Base-by-base conservation (phyloP, 2,888 invertebrate species). In the Amphipoea oculea region DNA sequence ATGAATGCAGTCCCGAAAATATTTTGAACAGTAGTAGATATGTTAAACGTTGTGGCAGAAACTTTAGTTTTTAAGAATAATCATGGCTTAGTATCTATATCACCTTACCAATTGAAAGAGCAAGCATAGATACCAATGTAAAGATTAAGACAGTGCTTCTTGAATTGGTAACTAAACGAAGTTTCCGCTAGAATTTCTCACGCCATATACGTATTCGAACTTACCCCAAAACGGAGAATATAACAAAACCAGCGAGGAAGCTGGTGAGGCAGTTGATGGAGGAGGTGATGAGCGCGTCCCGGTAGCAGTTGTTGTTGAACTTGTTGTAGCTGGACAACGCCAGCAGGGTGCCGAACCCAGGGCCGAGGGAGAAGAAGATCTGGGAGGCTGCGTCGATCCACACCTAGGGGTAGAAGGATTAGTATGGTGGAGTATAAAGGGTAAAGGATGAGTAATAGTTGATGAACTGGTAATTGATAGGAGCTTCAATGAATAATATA, bases 381-480 rank as follows among this genome's bases (percentile, higher is more conserved):
- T 99, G 99, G 4, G 99, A 98, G 0, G 99, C 99, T 0, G 99
- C 99, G 93, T 99, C 99, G 79, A 99, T 98, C 99, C 99, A 99
- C 14, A 99, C 99, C 98, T 98, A 89, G 1, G 9, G 7, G 17
- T 20, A n/a, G 9, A 67, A 36, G 45, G 3, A 17, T 11, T 2
- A 73, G 48, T 74, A 40, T 6, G 14, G 11, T 4, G 14, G 29
- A 9, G n/a, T 29, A 48, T 51, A 42, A 29, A 14, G 29, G 67
- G 29, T 0, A 69, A 73, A n/a, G n/a, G 17, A 40, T 12, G 7
- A 17, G 4, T 17, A 69, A 14, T 36, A 17, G 23, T 68, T 45
- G 14, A 36, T 36, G 14, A 14, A 23, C 45, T 45, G 42, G 29
- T 23, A 14, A 67, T 45, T 23, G 23, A 45, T 23, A 9, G 29